A percentile compares a stretch with the other conserved stretches of the same genome.
phyloP scores from a whole-genome alignment of 2,888 invertebrate genomes.

The Fabriciana adippe region DNA sequence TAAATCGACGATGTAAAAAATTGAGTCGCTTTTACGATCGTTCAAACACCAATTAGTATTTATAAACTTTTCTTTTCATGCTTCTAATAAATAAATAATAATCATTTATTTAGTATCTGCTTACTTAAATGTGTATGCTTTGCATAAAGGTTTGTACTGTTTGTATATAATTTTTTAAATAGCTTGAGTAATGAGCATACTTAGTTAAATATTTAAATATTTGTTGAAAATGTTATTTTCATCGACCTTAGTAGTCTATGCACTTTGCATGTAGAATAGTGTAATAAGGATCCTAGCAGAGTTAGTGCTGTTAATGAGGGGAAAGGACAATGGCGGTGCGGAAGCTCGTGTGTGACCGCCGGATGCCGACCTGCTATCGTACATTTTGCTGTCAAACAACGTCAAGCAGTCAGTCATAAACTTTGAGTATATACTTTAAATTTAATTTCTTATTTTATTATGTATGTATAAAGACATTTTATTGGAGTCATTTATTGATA shows the following conservation, averaged over 20 bases:
- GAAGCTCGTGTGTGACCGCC: slow-evolving; percentile 70
- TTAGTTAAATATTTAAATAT: background rate
- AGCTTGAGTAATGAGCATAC: no score
- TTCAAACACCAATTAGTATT: slow-evolving; percentile 64
- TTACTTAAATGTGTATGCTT: background rate
- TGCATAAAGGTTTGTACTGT: no score
- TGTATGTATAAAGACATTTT: no score
- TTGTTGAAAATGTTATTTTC: slow-evolving; percentile 7
- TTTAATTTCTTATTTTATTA: background rate
- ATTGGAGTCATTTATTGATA: no score
- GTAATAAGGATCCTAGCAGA: slow-evolving; percentile 16
- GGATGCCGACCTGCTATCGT: slow-evolving; percentile 67
- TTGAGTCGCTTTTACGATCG: slow-evolving; percentile 55
- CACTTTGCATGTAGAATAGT: slow-evolving; percentile 13
- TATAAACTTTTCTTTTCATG: slow-evolving; percentile 59
- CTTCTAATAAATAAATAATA: slow-evolving; percentile 46
- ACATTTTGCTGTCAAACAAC: slow-evolving; percentile 3
- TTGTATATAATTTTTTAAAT: no score
- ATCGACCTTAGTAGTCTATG: slow-evolving; percentile 18
- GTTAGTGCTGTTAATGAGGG: slow-evolving; percentile 50
- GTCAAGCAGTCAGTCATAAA: background rate
- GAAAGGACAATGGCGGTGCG: slow-evolving; percentile 67
- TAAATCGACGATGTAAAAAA: slow-evolving; percentile 48
- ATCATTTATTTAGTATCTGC: slow-evolving; percentile 40
- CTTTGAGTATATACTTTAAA: background rate